Evolutionary conservation across 37 sponge, comb jelly and placozoan genomes (phyloP), one percentile per base, ranked within the genome.

Genomic region (Crambe crambe): DNA sequence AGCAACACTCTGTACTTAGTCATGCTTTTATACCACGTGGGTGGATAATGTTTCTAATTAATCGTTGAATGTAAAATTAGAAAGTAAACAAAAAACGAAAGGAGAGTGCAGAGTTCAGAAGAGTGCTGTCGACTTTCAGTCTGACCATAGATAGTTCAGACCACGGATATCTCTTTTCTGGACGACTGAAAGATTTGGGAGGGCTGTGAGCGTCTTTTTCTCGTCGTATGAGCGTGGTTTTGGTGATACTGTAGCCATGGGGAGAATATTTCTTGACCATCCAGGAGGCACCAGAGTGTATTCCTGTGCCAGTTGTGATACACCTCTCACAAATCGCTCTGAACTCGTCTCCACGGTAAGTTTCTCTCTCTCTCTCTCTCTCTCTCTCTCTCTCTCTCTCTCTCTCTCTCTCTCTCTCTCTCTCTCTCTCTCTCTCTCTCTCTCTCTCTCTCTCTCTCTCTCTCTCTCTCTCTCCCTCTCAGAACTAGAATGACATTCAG

Each of bases 331-430:
- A 22, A 98, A 96, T 79, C 60, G 91, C 30, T 68, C 62, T 25
- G 95, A 98, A 36, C 83, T 98, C 1, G 92, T 96, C 8, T 98
- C 99, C 8, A 96, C 94, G 21, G 96, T 95, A 58, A 84, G 85
- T 77, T 6, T n/a, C n/a, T n/a, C n/a, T n/a, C n/a, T n/a, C n/a
- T n/a, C n/a, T n/a, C n/a, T n/a, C n/a, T 69, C 40, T 36, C 39
- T 23, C 70, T 59, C 1, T 31, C 1, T 10, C 15, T 73, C 37
- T 74, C 35, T 23, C 25, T 74, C 66, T 44, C 54, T 74, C 56
- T 34, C 56, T 8, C 54, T 32, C 54, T 72, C 54, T n/a, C n/a
- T n/a, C n/a, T n/a, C n/a, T n/a, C n/a, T n/a, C n/a, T n/a, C n/a
- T n/a, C n/a, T n/a, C n/a, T n/a, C n/a, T n/a, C n/a, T n/a, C n/a